phyloP scores from a whole-genome alignment of 2,888 invertebrate species.

The Plebejus melissa region DNA sequence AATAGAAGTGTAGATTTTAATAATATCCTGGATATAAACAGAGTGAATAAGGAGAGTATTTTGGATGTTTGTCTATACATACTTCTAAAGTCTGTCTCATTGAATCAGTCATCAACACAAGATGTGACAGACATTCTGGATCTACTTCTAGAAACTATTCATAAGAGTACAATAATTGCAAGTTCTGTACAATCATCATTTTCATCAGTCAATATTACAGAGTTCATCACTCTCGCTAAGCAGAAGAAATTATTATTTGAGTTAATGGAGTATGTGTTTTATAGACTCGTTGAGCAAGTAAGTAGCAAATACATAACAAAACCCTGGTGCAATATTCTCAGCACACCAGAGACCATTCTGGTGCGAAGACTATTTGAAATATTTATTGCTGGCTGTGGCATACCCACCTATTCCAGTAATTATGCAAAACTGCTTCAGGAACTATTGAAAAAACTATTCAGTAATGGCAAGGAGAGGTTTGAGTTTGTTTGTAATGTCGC shows the following conservation, averaged over 20 bases:
- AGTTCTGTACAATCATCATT: slow-evolving; percentile 50
- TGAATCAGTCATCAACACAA: slow-evolving; percentile 55
- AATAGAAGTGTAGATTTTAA: slow-evolving; percentile 49
- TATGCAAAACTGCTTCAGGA: slow-evolving; percentile 63
- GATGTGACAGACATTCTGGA: slow-evolving; percentile 63
- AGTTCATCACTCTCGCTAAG: slow-evolving; percentile 56
- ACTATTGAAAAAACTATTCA: slow-evolving; percentile 67
- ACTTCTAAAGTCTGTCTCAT: slow-evolving; percentile 64
- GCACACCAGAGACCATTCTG: slow-evolving; percentile 57
- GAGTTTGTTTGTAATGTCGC: slow-evolving; percentile 80
- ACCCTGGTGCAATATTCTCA: slow-evolving; percentile 67
- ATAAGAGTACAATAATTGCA: slow-evolving; percentile 54
- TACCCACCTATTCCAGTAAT: slow-evolving; percentile 55
- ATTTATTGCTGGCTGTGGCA: slow-evolving; percentile 68
- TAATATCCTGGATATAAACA: slow-evolving; percentile 50
- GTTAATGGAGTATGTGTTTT: slow-evolving; percentile 76
- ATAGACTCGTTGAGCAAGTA: slow-evolving; percentile 69
- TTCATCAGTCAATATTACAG: slow-evolving; percentile 51
- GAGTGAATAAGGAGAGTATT: slow-evolving; percentile 52
- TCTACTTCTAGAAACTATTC: slow-evolving; percentile 62
- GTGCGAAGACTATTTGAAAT: slow-evolving; percentile 67
- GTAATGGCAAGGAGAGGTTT: slow-evolving; percentile 64
- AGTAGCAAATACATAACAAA: slow-evolving; percentile 56
- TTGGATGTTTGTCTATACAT: slow-evolving; percentile 60
- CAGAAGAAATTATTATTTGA: slow-evolving; percentile 75